phyloP scores from a whole-genome alignment of 2,888 invertebrate species.

The Lumbricus terrestris region DNA sequence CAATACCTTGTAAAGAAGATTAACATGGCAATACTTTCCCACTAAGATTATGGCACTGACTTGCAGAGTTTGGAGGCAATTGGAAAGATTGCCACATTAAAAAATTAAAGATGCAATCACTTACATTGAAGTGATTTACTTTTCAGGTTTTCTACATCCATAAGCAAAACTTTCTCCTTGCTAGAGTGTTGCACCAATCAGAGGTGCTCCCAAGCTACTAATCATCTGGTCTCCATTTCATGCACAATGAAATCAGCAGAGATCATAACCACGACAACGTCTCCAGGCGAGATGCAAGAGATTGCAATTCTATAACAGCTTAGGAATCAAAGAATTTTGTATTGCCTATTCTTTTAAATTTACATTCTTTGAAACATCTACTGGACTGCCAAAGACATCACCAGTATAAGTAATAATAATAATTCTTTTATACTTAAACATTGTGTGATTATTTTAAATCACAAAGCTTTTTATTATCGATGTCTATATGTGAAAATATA shows the following conservation, averaged over 20 bases:
- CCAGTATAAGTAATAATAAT: background rate
- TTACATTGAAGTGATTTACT: background rate
- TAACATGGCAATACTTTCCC: too few relatives aligned
- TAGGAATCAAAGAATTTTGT: background rate
- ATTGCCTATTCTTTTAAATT: background rate
- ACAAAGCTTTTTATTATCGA: too few relatives aligned
- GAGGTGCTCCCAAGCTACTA: too few relatives aligned
- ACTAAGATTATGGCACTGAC: too few relatives aligned
- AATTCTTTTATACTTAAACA: background rate
- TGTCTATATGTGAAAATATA: too few relatives aligned
- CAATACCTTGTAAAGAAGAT: too few relatives aligned
- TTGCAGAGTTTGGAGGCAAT: background rate
- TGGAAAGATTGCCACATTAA: too few relatives aligned
- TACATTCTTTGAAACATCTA: background rate
- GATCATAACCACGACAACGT: too few relatives aligned
- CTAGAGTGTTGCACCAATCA: background rate
- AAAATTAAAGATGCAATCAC: background rate
- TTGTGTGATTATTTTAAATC: background rate
- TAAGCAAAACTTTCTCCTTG: background rate
- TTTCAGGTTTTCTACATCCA: background rate
- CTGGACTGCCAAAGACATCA: background rate
- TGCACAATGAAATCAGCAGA: too few relatives aligned
- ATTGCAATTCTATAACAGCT: background rate
- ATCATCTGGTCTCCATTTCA: too few relatives aligned
- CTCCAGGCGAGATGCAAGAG: too few relatives aligned